phyloP scores from a whole-genome alignment of 2,888 invertebrate genomes.

The Acleris emargana region DNA sequence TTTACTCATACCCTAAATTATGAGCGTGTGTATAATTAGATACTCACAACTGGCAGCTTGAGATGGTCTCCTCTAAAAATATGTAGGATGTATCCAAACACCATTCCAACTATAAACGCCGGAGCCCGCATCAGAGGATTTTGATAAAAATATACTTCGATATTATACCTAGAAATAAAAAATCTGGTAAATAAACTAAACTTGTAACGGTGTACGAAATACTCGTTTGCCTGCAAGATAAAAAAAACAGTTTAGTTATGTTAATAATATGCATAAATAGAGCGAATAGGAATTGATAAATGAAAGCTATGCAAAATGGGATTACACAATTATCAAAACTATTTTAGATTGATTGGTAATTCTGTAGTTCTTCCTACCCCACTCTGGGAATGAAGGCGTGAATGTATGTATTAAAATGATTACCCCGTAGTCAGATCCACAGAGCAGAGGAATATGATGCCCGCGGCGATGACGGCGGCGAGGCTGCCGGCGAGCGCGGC shows the following conservation, averaged over 20 bases:
- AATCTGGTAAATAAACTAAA: background rate
- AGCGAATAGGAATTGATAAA: too few relatives aligned
- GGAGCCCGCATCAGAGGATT: slow-evolving; percentile 5
- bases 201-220: too few relatives aligned
- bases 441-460: slow-evolving; percentile 45
- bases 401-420: too few relatives aligned
- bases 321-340: too few relatives aligned
- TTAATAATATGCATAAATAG: too few relatives aligned
- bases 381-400: too few relatives aligned
- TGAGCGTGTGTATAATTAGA: background rate
- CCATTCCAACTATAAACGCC: slow-evolving; percentile 18
- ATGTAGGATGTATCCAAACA: slow-evolving; percentile 13
- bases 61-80: background rate
- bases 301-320: too few relatives aligned
- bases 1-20: background rate
- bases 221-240: too few relatives aligned
- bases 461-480: slow-evolving; percentile 56
- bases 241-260: too few relatives aligned
- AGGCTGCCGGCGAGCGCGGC: slow-evolving; percentile 61
- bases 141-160: slow-evolving; percentile 6
- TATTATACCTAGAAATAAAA: background rate
- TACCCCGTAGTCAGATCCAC: background rate
- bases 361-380: too few relatives aligned
- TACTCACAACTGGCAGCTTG: slow-evolving; percentile 3
- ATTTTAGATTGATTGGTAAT: too few relatives aligned